Conservation (phyloP, 2,113 vertebrate genomes). For the Myrmecophaga tridactyla region DNA sequence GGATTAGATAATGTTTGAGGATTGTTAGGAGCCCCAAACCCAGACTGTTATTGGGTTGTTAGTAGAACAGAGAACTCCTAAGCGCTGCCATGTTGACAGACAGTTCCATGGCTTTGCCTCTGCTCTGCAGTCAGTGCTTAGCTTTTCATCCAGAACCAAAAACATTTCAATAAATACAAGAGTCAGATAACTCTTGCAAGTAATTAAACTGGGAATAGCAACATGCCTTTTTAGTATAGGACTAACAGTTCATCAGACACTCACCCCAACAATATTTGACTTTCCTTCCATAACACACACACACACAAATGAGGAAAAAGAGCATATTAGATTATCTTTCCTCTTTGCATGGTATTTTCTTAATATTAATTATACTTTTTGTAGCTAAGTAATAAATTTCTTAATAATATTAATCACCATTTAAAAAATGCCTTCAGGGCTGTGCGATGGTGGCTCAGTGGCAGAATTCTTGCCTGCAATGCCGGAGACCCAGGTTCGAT, state of each 20-base stretch:
- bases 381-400: conserved; percentile 20
- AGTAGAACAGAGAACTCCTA: not conserved
- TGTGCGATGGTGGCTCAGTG: too few species aligned
- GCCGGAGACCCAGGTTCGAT: too few species aligned
- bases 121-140: not conserved
- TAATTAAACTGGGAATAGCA: not conserved
- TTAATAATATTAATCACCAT: not conserved
- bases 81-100: not conserved
- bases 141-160: not conserved
- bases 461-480: too few species aligned
- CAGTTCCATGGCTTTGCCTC: not conserved
- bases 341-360: not conserved
- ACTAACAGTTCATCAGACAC: not conserved
- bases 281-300: conserved; percentile 22
- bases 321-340: not conserved
- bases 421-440: not conserved
- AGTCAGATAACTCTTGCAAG: not conserved
- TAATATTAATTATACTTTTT: conserved; percentile 1
- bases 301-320: not conserved
- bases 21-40: not conserved
- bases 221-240: not conserved
- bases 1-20: not conserved
- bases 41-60: not conserved
- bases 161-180: not conserved
- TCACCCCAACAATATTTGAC: not conserved